These are phyloP conservation scores for Penaeus indicus DNA, from an alignment of 1,140 invertebrate genomes.

Conservation along the genomic window DNA sequence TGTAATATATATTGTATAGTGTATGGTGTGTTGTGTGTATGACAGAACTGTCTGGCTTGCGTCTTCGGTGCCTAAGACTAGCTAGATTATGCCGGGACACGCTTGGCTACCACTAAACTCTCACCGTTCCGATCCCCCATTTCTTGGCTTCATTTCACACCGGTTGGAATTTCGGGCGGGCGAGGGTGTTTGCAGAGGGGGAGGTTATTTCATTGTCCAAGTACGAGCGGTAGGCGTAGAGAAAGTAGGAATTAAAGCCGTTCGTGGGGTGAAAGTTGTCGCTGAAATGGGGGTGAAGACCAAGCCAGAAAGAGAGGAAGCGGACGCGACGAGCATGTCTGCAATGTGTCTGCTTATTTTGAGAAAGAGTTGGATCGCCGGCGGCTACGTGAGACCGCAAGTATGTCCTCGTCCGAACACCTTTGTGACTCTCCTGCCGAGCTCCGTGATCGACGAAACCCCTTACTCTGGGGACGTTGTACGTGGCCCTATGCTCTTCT, in stretches of 20 bases:
- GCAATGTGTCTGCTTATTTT: constrained; percentile 52
- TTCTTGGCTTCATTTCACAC: not conserved
- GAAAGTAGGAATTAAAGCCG: too few relatives aligned
- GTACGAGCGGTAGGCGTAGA: not conserved
- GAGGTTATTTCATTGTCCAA: too few relatives aligned
- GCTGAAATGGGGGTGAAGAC: constrained; percentile 24
- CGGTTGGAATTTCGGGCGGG: not conserved
- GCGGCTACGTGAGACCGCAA: constrained; percentile 56
- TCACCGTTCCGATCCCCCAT: not conserved
- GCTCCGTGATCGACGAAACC: not conserved
- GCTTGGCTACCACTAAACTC: constrained; percentile 32
- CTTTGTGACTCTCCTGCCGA: not conserved
- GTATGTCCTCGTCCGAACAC: constrained; percentile 48
- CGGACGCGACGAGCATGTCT: too few relatives aligned
- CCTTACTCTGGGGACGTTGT: not conserved
- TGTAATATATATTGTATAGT: constrained; percentile 21
- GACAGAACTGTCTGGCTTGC: constrained; percentile 8
- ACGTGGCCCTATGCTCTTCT: not conserved
- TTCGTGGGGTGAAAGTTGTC: not conserved
- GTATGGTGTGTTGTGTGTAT: constrained; percentile 15
- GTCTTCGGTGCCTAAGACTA: constrained; percentile 10
- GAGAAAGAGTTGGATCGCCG: constrained; percentile 57
- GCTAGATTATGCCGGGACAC: constrained; percentile 30
- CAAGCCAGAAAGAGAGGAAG: constrained; percentile 11
- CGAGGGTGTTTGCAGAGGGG: too few relatives aligned